Conservation (phyloP, 2,113 vertebrate genomes). For the Chamaea fasciata region DNA sequence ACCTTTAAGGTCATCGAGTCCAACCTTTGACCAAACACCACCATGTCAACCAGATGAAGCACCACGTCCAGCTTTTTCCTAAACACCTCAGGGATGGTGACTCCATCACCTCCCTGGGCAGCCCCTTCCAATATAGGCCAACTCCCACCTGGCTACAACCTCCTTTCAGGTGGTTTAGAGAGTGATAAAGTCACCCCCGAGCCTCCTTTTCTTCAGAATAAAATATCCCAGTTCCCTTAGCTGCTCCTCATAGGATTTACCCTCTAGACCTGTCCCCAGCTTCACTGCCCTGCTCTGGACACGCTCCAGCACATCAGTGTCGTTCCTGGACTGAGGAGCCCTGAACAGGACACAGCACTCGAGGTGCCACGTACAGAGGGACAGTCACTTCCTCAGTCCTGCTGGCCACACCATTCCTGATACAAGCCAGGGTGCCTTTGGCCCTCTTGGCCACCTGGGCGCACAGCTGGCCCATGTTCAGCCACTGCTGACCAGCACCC, state of each 20-base stretch:
- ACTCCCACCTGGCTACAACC: not conserved
- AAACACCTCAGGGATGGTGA: not conserved
- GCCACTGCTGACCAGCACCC: not conserved
- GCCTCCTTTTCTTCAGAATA: not conserved
- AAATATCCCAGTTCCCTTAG: not conserved
- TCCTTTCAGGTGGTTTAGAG: not conserved
- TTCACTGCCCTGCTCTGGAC: not conserved
- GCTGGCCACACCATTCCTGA: not conserved
- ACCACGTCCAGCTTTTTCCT: not conserved
- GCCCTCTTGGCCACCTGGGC: not conserved
- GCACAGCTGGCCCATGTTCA: not conserved
- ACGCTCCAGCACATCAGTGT: not conserved
- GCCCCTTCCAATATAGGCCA: not conserved
- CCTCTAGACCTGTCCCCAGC: not conserved
- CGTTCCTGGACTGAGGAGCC: not conserved
- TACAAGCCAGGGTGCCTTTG: accelerated
- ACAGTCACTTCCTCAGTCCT: not conserved
- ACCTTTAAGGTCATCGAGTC: not conserved
- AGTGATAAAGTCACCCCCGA: not conserved
- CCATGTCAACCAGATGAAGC: not conserved
- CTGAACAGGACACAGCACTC: accelerated
- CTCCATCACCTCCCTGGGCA: not conserved
- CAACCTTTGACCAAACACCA: not conserved
- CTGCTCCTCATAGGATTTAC: not conserved
- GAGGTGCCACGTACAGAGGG: not conserved